Percentiles rank a stretch among this genome's conserved stretches.
phyloP scores from a whole-genome alignment of 2,113 vertebrate genomes.

The Dromas ardeola region DNA sequence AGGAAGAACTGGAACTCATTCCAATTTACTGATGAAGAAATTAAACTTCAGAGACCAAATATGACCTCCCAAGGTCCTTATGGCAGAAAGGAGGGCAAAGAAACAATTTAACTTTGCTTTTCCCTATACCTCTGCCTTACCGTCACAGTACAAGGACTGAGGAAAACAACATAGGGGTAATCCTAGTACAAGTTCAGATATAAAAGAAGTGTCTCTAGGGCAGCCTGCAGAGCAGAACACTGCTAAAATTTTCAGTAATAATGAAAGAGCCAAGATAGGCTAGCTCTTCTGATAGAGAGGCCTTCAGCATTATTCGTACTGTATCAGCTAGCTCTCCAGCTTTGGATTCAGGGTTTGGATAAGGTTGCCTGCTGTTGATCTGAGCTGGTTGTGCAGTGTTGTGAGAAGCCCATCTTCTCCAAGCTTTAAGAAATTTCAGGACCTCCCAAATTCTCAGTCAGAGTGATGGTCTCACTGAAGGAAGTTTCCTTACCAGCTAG shows the following conservation, averaged over 20 bases:
- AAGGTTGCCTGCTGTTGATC: not conserved
- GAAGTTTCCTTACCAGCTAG: not conserved
- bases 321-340: not conserved
- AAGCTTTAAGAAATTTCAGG: not conserved
- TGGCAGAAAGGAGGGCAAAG: constrained; percentile 14
- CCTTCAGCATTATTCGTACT: not conserved
- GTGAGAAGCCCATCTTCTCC: not conserved
- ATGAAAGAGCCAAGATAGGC: not conserved
- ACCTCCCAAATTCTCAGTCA: not conserved
- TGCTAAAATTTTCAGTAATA: not conserved
- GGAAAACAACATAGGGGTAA: not conserved
- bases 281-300: not conserved
- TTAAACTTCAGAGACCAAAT: constrained; percentile 54
- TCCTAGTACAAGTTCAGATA: not conserved
- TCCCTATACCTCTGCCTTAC: not conserved
- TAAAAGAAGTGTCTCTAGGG: not conserved
- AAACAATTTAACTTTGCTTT: constrained; percentile 17
- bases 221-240: not conserved
- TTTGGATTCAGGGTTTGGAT: not conserved
- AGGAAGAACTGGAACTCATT: constrained; percentile 29
- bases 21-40: constrained; percentile 51
- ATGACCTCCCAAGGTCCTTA: constrained; percentile 29
- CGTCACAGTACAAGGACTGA: not conserved
- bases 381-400: not conserved
- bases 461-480: not conserved